Evolutionary conservation across 2,888 invertebrate genomes (phyloP).

Genomic region (Heterodera filipjevi): DNA sequence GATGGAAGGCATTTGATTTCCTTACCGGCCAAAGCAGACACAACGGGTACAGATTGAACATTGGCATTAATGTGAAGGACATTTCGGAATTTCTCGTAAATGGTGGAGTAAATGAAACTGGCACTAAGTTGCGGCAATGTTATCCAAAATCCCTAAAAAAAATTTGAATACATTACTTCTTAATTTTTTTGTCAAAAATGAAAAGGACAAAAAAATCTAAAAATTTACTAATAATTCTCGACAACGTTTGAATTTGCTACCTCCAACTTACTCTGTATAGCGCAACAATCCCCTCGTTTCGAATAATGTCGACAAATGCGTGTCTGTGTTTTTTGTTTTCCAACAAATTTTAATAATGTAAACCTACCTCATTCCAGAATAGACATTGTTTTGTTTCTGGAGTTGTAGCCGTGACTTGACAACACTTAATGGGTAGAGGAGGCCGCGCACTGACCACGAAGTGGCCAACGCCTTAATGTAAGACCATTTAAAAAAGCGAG

Average conservation of each 20-base stretch:
- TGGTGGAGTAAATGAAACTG: conserved; percentile 61
- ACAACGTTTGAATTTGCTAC: too few species aligned
- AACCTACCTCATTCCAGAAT: conserved; percentile 45
- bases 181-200: too few species aligned
- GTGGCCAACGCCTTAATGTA: conserved; percentile 37
- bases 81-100: conserved; percentile 59
- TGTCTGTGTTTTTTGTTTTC: conserved; percentile 45
- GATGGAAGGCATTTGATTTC: neutral
- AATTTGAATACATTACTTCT: neutral
- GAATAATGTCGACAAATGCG: conserved; percentile 58
- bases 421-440: conserved; percentile 59
- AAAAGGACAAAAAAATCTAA: too few species aligned
- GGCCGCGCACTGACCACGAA: conserved; percentile 43
- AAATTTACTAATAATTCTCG: too few species aligned
- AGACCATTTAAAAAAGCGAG: neutral
- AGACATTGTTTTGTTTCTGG: conserved; percentile 61
- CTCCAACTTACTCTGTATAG: conserved; percentile 52
- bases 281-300: conserved; percentile 56
- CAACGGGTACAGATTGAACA: conserved; percentile 35
- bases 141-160: conserved; percentile 63
- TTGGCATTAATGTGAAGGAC: conserved; percentile 44
- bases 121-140: conserved; percentile 62
- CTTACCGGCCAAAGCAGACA: conserved; percentile 39
- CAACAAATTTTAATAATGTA: too few species aligned
- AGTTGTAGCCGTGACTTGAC: conserved; percentile 56